Conservation (phyloP, 2,888 invertebrate genomes). For the Philaethria dido region DNA sequence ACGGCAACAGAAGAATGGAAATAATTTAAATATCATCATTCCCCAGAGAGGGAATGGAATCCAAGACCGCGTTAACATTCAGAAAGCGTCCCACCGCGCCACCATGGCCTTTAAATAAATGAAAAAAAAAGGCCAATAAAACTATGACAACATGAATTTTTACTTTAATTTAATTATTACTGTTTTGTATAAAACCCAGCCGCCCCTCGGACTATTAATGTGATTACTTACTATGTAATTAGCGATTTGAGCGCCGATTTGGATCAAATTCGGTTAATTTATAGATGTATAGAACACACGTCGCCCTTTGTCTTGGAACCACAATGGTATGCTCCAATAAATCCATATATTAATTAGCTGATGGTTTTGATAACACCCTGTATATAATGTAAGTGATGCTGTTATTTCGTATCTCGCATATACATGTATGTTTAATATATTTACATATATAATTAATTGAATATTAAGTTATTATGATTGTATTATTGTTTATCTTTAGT, state of each 20-base stretch:
- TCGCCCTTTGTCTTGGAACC: slow-evolving; percentile 35
- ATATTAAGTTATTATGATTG: not conserved
- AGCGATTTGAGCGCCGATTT: slow-evolving; percentile 36
- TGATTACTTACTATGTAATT: slow-evolving; percentile 38
- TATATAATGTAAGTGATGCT: not conserved
- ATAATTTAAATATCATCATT: no score
- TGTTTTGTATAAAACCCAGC: not conserved
- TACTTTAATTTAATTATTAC: not conserved
- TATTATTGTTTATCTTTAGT: not conserved
- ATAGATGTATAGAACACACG: slow-evolving; percentile 25
- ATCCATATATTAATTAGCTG: slow-evolving; percentile 27
- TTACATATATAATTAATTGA: not conserved
- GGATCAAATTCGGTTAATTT: slow-evolving; percentile 40
- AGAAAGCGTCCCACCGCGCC: no score
- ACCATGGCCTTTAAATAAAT: no score
- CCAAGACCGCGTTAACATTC: no score
- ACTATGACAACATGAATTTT: not conserved
- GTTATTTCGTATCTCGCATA: slow-evolving; percentile 3
- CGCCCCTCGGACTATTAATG: slow-evolving; percentile 17
- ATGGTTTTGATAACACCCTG: slow-evolving; percentile 10
- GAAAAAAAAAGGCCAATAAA: not conserved
- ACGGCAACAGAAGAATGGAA: no score
- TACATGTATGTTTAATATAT: not conserved
- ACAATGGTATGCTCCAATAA: slow-evolving; percentile 10
- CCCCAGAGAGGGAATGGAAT: no score